phyloP scores from a whole-genome alignment of 2,797 vertebrate genomes.

The Pelodytes ibericus region DNA sequence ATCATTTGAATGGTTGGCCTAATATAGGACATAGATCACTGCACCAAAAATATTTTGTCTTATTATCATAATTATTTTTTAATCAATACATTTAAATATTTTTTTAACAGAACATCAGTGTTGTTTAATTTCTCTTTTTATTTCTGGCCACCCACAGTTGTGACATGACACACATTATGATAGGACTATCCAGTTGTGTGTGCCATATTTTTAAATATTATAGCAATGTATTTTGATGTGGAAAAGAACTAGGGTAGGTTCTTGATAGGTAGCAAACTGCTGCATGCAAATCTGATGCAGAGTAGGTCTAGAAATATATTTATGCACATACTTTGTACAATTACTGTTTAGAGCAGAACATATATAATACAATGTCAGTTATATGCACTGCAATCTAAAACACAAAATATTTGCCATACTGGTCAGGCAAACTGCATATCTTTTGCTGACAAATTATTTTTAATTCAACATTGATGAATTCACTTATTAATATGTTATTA shows the following conservation, averaged over 20 bases:
- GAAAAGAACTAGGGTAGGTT: conserved; percentile 62
- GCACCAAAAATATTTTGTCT: conserved; percentile 68
- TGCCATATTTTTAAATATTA: conserved; percentile 59
- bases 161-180: conserved; percentile 58
- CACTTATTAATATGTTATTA: conserved; percentile 14
- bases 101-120: conserved; percentile 72
- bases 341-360: not conserved
- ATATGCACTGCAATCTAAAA: conserved; percentile 20
- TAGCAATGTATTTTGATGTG: conserved; percentile 55
- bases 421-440: not conserved
- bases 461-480: not conserved
- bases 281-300: conserved; percentile 68
- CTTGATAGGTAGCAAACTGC: conserved; percentile 60
- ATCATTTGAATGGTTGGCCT: conserved; percentile 82
- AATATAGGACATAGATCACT: conserved; percentile 69
- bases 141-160: conserved; percentile 56
- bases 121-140: conserved; percentile 46
- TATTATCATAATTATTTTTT: conserved; percentile 73
- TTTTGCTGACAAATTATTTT: conserved; percentile 14
- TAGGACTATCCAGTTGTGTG: conserved; percentile 39
- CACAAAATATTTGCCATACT: conserved; percentile 1
- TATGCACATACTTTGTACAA: conserved; percentile 61
- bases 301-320: conserved; percentile 66
- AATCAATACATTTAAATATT: conserved; percentile 73
- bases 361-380: not conserved